These are phyloP conservation scores for Epizoanthus scotinus DNA, from an alignment of 92 coral and sea anemone genomes.

Conservation along the genomic window DNA sequence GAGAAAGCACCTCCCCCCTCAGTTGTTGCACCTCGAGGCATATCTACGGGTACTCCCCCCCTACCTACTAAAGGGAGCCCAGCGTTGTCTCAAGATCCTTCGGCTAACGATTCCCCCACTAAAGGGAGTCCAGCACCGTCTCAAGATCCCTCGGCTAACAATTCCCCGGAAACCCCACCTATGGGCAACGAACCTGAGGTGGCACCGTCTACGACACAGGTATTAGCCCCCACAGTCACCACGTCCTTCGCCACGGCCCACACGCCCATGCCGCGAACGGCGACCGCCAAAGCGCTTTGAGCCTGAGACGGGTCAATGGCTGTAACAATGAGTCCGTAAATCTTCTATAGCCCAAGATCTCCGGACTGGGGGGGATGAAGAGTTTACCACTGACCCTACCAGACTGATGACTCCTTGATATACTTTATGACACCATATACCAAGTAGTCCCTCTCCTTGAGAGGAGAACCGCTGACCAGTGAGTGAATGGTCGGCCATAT, in stretches of 20 bases:
- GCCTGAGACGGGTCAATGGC: slow-evolving; percentile 68
- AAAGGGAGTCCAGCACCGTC: too few relatives aligned
- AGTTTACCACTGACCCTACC: too few relatives aligned
- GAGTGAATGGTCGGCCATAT: too few relatives aligned
- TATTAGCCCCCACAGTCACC: slow-evolving; percentile 9
- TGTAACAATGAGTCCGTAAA: slow-evolving; percentile 49
- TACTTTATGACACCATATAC: too few relatives aligned
- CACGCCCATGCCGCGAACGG: slow-evolving; percentile 52
- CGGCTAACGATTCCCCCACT: too few relatives aligned
- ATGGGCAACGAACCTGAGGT: not conserved
- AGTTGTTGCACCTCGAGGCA: slow-evolving; percentile 19
- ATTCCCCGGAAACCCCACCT: slow-evolving; percentile 6
- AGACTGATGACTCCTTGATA: too few relatives aligned
- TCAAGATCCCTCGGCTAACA: too few relatives aligned
- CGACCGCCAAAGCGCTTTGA: slow-evolving; percentile 57
- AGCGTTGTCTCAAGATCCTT: not conserved
- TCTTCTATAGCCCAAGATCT: too few relatives aligned
- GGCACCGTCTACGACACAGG: slow-evolving; percentile 30
- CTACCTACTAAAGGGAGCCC: not conserved
- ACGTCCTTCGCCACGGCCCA: slow-evolving; percentile 5
- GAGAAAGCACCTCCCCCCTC: not conserved
- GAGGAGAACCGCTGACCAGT: too few relatives aligned
- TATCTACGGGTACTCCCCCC: not conserved
- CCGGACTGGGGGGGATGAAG: too few relatives aligned
- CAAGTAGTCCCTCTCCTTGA: too few relatives aligned